phyloP scores from a whole-genome alignment of 1,140 invertebrate species.

The Antheraea pernyi region DNA sequence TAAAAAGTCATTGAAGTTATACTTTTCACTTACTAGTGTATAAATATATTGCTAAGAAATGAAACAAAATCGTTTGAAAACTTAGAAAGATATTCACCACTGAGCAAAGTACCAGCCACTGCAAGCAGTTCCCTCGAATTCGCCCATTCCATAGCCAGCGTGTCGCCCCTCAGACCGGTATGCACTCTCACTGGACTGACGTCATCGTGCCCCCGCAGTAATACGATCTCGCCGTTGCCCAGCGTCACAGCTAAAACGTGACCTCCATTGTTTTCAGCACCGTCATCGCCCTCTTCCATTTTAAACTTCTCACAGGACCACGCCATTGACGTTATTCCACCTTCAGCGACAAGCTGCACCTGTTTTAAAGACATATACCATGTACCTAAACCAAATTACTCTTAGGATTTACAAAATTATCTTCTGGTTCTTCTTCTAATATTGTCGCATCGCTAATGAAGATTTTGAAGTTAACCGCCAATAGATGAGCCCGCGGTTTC shows the following conservation, averaged over 20 bases:
- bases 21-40: too few species aligned
- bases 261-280: constrained; percentile 54
- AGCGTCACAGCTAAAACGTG: constrained; percentile 94
- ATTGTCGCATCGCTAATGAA: too few species aligned
- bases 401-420: too few species aligned
- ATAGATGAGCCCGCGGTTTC: too few species aligned
- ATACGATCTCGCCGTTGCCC: constrained; percentile 91
- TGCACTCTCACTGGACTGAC: constrained; percentile 91
- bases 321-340: constrained; percentile 93
- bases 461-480: too few species aligned
- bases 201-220: constrained; percentile 95
- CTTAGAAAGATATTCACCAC: constrained; percentile 37
- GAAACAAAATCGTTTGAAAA: too few species aligned
- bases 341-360: constrained; percentile 89
- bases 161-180: constrained; percentile 88
- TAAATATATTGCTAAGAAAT: too few species aligned
- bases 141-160: constrained; percentile 95
- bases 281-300: constrained; percentile 94
- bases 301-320: constrained; percentile 99
- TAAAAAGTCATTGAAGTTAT: too few species aligned
- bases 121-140: constrained; percentile 95
- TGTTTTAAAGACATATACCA: constrained; percentile 49
- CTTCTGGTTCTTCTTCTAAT: too few species aligned
- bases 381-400: too few species aligned
- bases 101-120: constrained; percentile 88